A percentile compares a stretch with the other conserved stretches of the same genome.
These are phyloP conservation scores for Eutrigla gurnardus DNA, from an alignment of 2,797 vertebrate species.

Conservation along the genomic window DNA sequence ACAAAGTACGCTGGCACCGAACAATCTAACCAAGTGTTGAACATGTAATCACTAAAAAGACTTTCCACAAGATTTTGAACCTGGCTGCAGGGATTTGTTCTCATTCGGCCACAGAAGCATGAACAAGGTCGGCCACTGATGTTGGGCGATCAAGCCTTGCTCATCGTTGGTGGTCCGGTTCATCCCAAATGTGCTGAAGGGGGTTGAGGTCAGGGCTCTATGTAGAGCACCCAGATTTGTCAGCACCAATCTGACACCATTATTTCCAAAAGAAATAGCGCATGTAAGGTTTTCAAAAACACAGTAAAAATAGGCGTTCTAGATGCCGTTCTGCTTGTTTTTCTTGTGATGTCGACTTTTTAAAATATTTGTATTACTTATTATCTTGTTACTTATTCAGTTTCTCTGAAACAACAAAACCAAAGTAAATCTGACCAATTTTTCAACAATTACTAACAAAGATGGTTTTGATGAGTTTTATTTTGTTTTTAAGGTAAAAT, in stretches of 20 bases:
- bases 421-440: too few relatives aligned
- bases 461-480: background rate
- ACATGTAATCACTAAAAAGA: background rate
- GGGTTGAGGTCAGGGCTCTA: too few relatives aligned
- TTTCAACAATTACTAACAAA: background rate
- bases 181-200: constrained; percentile 1
- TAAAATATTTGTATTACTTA: too few relatives aligned
- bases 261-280: too few relatives aligned
- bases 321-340: too few relatives aligned
- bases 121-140: background rate
- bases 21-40: background rate
- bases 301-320: too few relatives aligned
- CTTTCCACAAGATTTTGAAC: background rate
- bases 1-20: background rate
- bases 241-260: too few relatives aligned
- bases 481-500: background rate
- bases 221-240: too few relatives aligned
- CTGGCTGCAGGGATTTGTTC: constrained; percentile 7
- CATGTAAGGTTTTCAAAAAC: too few relatives aligned
- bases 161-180: constrained; percentile 2
- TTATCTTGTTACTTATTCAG: background rate
- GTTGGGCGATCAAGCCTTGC: background rate
- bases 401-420: background rate
- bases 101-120: constrained; percentile 11
- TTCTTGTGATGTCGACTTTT: too few relatives aligned